Base-by-base conservation (phyloP, 92 coral and sea anemone genomes). In the Siderastrea siderea region DNA sequence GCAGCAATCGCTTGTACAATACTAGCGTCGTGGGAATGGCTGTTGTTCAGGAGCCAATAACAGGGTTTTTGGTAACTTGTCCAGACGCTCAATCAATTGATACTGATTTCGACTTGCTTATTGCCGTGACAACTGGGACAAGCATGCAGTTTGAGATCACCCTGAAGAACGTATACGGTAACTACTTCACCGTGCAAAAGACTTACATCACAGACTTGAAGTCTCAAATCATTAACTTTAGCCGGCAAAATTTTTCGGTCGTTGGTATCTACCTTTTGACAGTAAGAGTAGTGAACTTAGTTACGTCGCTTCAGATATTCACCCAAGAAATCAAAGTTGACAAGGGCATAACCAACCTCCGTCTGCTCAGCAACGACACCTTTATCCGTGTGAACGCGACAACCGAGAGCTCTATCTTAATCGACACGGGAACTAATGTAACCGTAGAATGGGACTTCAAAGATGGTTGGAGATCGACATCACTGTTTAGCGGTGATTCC, bases 1-100 rank as follows among this genome's bases (percentile, higher is more conserved):
- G 98, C 75, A 82, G 83, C 58, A 96, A 96, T 81, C 92, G 98
- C 48, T 90, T 96, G 66, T 92, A 96, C 68, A 80, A 87, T 62
- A 87, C 82, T 46, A 75, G 79, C 3, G 86, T 74, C 3, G 48
- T 60, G 8, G 76, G 91, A 17, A 66, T 48, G 14, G 89, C 94
- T 3, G 64, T 84, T 60, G 96, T 94, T 1, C 93, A 88, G 60
- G 94, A 92, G 57, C 96, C 94, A 26, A 90, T 96, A 12, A 87
- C 73, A 12, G 86, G 82, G 8, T 65, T 92, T 13, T 11, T 38
- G 3, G 65, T 96, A 1, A 61, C 78, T 12, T 85, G 84, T 10
- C 95, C 97, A 13, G 44, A 78, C 11, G 94, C 87, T 1, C 96
- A 94, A 16, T 83, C 91, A 5, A 59, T 78, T 11, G 86, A 87